Evolutionary conservation across 1,140 invertebrate species (phyloP).

Genomic region (Cydia splendana): DNA sequence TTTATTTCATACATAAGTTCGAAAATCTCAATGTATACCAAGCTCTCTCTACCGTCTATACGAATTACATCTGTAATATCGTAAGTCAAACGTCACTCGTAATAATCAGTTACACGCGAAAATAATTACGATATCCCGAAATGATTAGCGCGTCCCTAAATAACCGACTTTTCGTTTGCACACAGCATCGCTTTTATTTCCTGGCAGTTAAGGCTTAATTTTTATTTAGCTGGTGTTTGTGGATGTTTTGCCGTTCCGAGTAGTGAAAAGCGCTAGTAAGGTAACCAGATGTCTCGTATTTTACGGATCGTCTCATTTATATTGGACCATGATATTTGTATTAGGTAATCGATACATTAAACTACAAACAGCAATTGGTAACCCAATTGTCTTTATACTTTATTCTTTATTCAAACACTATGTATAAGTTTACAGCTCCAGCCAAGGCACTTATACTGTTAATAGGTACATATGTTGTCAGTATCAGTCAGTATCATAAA

Average conservation of each 20-base stretch:
- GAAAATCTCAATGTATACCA: too few species aligned
- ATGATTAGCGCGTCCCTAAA: conserved; percentile 5
- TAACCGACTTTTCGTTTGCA: not conserved
- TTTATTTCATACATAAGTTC: too few species aligned
- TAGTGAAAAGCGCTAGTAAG: not conserved
- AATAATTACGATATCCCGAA: conserved; percentile 29
- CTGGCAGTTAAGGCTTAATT: not conserved
- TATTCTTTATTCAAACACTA: too few species aligned
- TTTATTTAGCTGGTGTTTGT: not conserved
- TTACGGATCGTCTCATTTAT: not conserved
- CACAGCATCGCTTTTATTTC: not conserved
- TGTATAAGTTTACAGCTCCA: too few species aligned
- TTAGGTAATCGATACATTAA: too few species aligned
- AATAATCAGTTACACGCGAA: conserved; percentile 23
- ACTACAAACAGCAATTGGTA: too few species aligned
- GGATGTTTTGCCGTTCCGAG: not conserved
- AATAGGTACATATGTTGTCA: too few species aligned
- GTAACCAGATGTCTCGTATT: not conserved
- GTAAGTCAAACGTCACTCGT: conserved; percentile 13
- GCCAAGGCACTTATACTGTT: too few species aligned
- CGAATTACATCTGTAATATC: not conserved
- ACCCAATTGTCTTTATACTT: too few species aligned
- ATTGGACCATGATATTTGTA: too few species aligned
- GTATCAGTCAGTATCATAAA: too few species aligned
- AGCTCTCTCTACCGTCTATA: not conserved